Evolutionary conservation across 2,888 invertebrate genomes (phyloP).

Genomic region (Drosophila eohydei): DNA sequence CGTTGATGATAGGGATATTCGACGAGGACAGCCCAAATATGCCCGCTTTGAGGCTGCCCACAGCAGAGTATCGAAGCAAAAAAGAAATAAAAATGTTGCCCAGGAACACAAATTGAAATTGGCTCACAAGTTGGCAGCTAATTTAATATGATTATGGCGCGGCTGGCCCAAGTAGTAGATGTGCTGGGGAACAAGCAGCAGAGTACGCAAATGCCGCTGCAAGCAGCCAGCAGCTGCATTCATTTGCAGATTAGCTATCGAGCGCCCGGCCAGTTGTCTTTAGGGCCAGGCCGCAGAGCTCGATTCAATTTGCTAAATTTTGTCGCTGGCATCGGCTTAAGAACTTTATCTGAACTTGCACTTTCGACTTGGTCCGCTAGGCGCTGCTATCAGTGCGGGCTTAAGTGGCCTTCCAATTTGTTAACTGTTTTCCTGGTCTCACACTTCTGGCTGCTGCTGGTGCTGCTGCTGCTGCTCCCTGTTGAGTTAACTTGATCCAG

Average conservation of each 20-base stretch:
- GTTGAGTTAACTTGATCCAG: slow-evolving; percentile 29
- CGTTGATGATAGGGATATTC: not conserved
- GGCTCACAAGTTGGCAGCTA: slow-evolving; percentile 74
- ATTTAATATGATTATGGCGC: slow-evolving; percentile 66
- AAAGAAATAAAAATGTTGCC: slow-evolving; percentile 31
- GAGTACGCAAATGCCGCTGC: slow-evolving; percentile 20
- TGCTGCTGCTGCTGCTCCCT: not conserved
- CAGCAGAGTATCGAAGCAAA: slow-evolving; percentile 1
- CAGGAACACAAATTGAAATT: slow-evolving; percentile 70
- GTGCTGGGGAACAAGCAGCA: not conserved
- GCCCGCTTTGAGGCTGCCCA: not conserved
- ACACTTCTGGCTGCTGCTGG: not conserved
- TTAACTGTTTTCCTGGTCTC: slow-evolving; percentile 34
- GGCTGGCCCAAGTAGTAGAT: not conserved
- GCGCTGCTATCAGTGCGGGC: slow-evolving; percentile 12
- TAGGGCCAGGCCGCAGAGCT: not conserved
- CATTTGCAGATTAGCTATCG: slow-evolving; percentile 11
- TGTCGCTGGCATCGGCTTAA: slow-evolving; percentile 32
- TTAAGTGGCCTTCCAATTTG: slow-evolving; percentile 50
- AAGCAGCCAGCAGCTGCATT: slow-evolving; percentile 38
- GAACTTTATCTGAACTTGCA: slow-evolving; percentile 32
- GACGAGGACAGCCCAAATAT: not conserved
- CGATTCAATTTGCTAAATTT: slow-evolving; percentile 41
- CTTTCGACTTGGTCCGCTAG: not conserved
- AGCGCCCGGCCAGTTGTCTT: not conserved